Evolutionary conservation across 2,888 invertebrate genomes (phyloP).

Genomic region (Dicyrtoma fusca): DNA sequence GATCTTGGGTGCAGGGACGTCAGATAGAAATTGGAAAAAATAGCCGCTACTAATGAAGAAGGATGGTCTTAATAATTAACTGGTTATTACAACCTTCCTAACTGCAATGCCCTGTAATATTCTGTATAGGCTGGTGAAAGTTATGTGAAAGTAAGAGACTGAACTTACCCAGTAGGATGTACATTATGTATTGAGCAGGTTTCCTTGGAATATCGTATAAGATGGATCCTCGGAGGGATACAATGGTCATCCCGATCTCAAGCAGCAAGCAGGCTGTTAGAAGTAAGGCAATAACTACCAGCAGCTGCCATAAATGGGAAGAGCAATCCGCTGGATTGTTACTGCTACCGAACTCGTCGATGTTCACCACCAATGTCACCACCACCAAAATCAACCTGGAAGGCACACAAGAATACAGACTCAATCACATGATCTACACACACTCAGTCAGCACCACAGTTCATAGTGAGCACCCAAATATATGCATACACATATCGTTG

Average conservation of each 20-base stretch:
- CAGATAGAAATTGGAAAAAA: too few species aligned
- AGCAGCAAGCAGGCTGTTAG: constrained; percentile 62
- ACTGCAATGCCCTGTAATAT: neutral
- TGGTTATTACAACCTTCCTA: neutral
- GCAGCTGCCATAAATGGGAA: constrained; percentile 67
- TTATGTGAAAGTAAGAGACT: neutral
- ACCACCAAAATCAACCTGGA: constrained; percentile 68
- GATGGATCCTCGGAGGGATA: constrained; percentile 79
- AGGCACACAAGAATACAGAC: constrained; percentile 55
- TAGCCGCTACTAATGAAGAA: too few species aligned
- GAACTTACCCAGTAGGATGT: constrained; percentile 72
- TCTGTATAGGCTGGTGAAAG: neutral
- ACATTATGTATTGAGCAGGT: constrained; percentile 78
- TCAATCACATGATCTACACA: too few species aligned
- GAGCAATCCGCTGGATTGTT: constrained; percentile 62
- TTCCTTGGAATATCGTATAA: constrained; percentile 73
- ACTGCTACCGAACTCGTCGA: constrained; percentile 61
- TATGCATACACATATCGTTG: too few species aligned
- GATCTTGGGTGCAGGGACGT: too few species aligned
- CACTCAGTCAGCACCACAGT: too few species aligned
- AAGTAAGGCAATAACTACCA: constrained; percentile 62
- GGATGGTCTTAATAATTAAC: too few species aligned
- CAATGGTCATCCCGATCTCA: constrained; percentile 73
- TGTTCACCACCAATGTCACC: constrained; percentile 66
- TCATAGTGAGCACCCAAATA: neutral